Percentiles rank a stretch among this genome's conserved stretches.
Evolutionary conservation across 2,113 vertebrate genomes (phyloP).

Genomic region (Sphaerodactylus townsendi): DNA sequence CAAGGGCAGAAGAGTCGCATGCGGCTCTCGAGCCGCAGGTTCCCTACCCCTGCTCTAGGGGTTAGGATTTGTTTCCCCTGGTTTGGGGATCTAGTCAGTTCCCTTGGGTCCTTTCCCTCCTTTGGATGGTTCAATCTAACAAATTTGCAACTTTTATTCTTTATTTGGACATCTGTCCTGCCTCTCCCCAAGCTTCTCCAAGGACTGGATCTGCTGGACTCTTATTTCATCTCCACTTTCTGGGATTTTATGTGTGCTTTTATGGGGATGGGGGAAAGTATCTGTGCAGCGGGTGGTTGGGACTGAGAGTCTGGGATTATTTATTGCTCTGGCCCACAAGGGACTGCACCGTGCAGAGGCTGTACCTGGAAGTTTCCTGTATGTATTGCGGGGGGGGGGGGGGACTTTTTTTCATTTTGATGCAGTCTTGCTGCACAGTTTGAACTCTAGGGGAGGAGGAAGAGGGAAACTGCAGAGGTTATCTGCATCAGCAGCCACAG

Average conservation of each 20-base stretch:
- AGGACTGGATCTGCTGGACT: no score
- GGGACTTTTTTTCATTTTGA: constrained; percentile 35
- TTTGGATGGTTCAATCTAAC: no score
- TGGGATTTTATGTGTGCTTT: no score
- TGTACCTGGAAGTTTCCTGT: background rate
- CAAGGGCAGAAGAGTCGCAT: no score
- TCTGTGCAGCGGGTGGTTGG: no score
- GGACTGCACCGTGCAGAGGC: no score
- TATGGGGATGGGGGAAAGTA: background rate
- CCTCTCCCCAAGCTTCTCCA: background rate
- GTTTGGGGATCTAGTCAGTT: background rate
- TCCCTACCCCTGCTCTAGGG: no score
- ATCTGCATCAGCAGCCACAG: constrained; percentile 48
- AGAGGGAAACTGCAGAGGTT: constrained; percentile 70
- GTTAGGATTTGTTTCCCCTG: background rate
- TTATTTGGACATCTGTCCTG: background rate
- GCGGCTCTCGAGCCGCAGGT: no score
- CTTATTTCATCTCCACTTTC: background rate
- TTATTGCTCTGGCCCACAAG: no score
- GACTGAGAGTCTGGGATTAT: background rate
- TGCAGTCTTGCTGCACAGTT: constrained; percentile 77
- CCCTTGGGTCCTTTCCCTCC: background rate
- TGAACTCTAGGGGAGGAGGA: constrained; percentile 40
- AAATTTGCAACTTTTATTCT: background rate
- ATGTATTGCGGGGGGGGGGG: accelerated